A percentile compares a stretch with the other conserved stretches of the same genome.
phyloP scores from a whole-genome alignment of 2,888 invertebrate genomes.

The Morpho achilles region DNA sequence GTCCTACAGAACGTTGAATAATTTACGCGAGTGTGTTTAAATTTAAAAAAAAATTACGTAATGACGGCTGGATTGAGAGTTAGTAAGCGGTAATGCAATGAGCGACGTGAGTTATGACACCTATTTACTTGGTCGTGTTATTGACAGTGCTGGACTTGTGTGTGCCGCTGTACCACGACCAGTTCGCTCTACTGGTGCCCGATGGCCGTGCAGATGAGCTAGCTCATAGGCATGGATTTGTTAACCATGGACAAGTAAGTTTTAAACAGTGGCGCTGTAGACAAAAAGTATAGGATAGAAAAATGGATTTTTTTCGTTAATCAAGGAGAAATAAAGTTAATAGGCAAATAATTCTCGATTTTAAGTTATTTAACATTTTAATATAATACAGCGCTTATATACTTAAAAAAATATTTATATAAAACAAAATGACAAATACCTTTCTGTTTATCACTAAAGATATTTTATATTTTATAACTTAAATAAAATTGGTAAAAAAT shows the following conservation, averaged over 20 bases:
- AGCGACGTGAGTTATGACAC: slow-evolving; percentile 64
- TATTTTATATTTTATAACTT: too few species aligned
- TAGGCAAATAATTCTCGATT: too few species aligned
- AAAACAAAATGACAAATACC: too few species aligned
- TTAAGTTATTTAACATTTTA: too few species aligned
- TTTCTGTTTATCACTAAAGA: too few species aligned
- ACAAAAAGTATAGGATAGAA: too few species aligned
- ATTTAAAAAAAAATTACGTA: slow-evolving; percentile 27
- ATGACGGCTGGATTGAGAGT: slow-evolving; percentile 32
- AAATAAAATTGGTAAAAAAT: too few species aligned
- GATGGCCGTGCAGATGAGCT: slow-evolving; percentile 61
- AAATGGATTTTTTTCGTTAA: too few species aligned
- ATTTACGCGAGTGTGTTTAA: slow-evolving; percentile 41
- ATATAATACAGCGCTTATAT: too few species aligned
- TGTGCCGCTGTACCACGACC: slow-evolving; percentile 69
- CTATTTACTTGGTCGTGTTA: slow-evolving; percentile 58
- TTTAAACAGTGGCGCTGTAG: background rate
- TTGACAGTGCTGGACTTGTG: slow-evolving; percentile 66
- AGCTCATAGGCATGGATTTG: slow-evolving; percentile 69
- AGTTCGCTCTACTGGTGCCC: slow-evolving; percentile 61
- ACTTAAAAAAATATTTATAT: too few species aligned
- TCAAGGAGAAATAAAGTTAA: too few species aligned
- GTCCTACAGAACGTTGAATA: slow-evolving; percentile 29
- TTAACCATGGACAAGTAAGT: slow-evolving; percentile 73
- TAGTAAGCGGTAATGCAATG: slow-evolving; percentile 61